These are phyloP conservation scores for Hoplostethus mediterraneus DNA, from an alignment of 2,797 vertebrate genomes.

Conservation along the genomic window DNA sequence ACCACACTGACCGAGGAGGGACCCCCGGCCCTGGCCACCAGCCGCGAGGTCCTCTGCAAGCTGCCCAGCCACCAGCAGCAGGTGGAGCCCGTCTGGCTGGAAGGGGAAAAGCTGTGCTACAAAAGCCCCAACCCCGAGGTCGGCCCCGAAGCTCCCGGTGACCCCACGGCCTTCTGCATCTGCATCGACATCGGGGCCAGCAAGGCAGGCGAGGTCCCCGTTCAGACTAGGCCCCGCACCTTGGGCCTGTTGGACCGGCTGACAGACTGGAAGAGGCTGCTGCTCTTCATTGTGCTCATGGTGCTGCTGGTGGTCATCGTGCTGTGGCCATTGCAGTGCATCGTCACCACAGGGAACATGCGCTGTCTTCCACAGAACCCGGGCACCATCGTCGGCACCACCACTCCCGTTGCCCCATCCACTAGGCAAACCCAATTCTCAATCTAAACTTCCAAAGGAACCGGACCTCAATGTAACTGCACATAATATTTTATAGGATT, in stretches of 20 bases:
- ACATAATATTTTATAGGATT: constrained; percentile 12
- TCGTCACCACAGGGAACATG: constrained; percentile 89
- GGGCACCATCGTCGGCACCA: rapidly evolving
- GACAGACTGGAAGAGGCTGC: constrained; percentile 89
- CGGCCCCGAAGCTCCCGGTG: neutral
- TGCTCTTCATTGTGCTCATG: constrained; percentile 85
- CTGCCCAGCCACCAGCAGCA: constrained; percentile 88
- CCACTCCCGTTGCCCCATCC: neutral
- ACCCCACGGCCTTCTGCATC: constrained; percentile 78
- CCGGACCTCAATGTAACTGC: constrained; percentile 16
- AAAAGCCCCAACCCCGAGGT: constrained; percentile 64
- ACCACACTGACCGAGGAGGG: constrained; percentile 88
- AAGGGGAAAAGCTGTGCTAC: constrained; percentile 93
- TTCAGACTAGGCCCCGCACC: constrained; percentile 21
- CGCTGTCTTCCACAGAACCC: constrained; percentile 72
- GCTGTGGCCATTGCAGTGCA: constrained; percentile 94
- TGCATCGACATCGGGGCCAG: constrained; percentile 91
- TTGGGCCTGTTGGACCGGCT: constrained; percentile 68
- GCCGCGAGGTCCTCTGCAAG: constrained; percentile 88
- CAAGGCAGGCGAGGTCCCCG: constrained; percentile 64
- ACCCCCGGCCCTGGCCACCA: constrained; percentile 88
- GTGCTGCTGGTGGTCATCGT: constrained; percentile 88
- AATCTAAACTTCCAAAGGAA: constrained; percentile 2
- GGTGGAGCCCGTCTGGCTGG: constrained; percentile 91
- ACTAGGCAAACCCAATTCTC: neutral